Evolutionary conservation across 2,888 invertebrate species (phyloP).

Genomic region (Chironomus tentans): DNA sequence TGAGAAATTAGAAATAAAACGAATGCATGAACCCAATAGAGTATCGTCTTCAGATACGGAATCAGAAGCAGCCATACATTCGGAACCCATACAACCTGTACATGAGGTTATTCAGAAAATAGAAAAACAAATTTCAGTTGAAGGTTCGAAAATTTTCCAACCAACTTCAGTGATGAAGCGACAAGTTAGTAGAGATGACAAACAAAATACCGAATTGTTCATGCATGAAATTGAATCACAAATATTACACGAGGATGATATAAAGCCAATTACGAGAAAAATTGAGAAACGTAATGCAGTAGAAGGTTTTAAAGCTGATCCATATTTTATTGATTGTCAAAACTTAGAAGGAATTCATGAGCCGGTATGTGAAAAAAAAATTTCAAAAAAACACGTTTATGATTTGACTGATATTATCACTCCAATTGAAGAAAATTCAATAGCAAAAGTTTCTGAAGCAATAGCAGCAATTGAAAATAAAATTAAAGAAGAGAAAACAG

Average conservation of each 20-base stretch:
- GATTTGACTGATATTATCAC: slow-evolving; percentile 28
- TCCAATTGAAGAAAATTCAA: slow-evolving; percentile 29
- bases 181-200: not conserved
- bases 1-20: slow-evolving; percentile 33
- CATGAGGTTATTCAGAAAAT: slow-evolving; percentile 36
- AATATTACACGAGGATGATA: slow-evolving; percentile 13
- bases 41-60: slow-evolving; percentile 37
- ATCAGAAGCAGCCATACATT: slow-evolving; percentile 27
- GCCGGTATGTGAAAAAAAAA: slow-evolving; percentile 34
- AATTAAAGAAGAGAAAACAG: slow-evolving; percentile 35
- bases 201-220: slow-evolving; percentile 28
- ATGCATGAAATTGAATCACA: slow-evolving; percentile 30
- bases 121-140: slow-evolving; percentile 34
- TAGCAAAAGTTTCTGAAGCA: slow-evolving; percentile 32
- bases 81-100: slow-evolving; percentile 33
- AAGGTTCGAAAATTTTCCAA: not conserved
- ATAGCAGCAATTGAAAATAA: slow-evolving; percentile 38
- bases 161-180: not conserved
- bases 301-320: not conserved
- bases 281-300: not conserved
- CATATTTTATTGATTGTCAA: slow-evolving; percentile 1
- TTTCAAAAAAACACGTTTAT: slow-evolving; percentile 29
- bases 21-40: slow-evolving; percentile 43
- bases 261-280: not conserved
- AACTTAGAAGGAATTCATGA: slow-evolving; percentile 31